Base-by-base conservation (phyloP, 2,888 invertebrate species). In the Troilus luridus region DNA sequence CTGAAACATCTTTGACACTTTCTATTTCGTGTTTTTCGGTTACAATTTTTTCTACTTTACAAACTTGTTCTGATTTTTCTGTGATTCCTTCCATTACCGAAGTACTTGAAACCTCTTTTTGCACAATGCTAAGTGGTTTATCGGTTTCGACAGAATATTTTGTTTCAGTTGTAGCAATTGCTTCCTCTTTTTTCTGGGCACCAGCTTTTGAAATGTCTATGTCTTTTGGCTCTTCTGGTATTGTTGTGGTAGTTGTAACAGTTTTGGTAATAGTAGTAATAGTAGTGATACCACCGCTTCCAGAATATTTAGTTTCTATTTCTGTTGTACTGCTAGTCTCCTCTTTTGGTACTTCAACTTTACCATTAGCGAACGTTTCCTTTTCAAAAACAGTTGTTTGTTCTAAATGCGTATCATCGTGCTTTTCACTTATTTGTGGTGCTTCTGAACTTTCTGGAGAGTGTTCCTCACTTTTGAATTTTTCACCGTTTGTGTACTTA, bases 1-100 rank as follows among this genome's bases (percentile, higher is more conserved):
- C 85, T n/a, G 90, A 90, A 90, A 85, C 62, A 88, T 90, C 90
- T 67, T 91, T 91, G 19, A 91, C 67, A 72, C 88, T 88, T 56
- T 91, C 91, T 81, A 90, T 90, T 85, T 90, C 90, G n/a, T 90
- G 90, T 90, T 90, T 88, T 88, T 90, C 90, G 14, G 90, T 64
- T 41, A 60, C 58, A 11, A 85, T 88, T 90, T 90, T 88, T 24
- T 90, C 90, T 62, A 85, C 90, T 90, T 90, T 90, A 90, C 90
- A 90, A 85, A 90, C 21, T 62, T 41, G 59, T 59, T 90, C 90
- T 1, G 27, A 41, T 62, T 85, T 88, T 62, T 41, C 81, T 41
- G 41, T 54, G 5, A 41, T 21, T 88, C 12, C 88, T 88, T 64
- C 89, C 6, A 24, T 67, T 21, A 19, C 11, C 1, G 67, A 67